These are phyloP conservation scores for Stichodactyla mertensii DNA, from an alignment of 64 coral and sea anemone species.

Conservation along the genomic window DNA sequence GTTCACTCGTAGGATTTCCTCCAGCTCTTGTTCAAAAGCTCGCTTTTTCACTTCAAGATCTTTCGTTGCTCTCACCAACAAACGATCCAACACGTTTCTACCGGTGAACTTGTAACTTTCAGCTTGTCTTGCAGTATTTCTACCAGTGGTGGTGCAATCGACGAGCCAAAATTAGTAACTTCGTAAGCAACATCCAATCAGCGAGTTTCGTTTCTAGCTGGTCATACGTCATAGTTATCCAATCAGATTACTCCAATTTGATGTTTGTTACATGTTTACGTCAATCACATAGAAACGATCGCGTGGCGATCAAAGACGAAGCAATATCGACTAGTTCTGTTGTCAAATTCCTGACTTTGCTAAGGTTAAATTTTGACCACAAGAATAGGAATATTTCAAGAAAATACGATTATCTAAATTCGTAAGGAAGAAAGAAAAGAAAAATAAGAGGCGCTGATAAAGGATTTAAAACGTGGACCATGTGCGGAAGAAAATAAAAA, in stretches of 20 bases:
- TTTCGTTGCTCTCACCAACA: background rate
- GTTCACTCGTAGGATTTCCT: background rate
- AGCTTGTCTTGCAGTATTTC: conserved; percentile 43
- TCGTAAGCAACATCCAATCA: background rate
- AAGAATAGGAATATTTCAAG: no score
- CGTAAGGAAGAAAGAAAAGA: background rate
- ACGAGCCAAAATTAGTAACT: conserved; percentile 25
- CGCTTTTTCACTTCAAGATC: background rate
- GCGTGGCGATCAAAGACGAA: background rate
- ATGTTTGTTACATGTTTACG: background rate
- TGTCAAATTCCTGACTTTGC: background rate
- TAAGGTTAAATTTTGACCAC: background rate
- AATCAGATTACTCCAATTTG: background rate
- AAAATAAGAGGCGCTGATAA: background rate
- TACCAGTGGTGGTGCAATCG: conserved; percentile 50
- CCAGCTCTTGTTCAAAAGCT: conserved; percentile 17
- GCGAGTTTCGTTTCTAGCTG: background rate
- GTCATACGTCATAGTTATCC: background rate
- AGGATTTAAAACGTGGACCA: background rate
- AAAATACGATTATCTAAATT: background rate
- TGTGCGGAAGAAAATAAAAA: background rate
- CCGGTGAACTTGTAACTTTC: background rate
- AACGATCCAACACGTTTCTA: background rate
- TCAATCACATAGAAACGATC: background rate
- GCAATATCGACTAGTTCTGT: background rate